These are phyloP conservation scores for Jacana jacana DNA, from an alignment of 2,113 vertebrate species.

Conservation along the genomic window DNA sequence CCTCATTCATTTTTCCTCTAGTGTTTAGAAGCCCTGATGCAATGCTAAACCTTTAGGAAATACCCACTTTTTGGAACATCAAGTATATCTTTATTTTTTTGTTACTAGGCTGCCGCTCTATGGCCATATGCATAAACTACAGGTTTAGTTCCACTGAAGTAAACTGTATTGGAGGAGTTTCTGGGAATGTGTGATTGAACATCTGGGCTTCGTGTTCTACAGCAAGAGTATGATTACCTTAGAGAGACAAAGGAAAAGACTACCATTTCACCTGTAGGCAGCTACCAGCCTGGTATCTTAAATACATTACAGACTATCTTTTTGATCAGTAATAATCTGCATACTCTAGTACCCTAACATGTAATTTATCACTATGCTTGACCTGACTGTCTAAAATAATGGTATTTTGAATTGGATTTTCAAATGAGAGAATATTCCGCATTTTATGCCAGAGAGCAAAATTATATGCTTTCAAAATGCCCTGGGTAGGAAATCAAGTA, in stretches of 20 bases:
- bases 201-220: background rate
- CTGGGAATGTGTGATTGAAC: background rate
- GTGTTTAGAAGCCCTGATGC: background rate
- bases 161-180: background rate
- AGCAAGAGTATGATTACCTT: background rate
- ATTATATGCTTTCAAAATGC: background rate
- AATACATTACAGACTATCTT: background rate
- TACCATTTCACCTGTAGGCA: background rate
- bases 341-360: background rate
- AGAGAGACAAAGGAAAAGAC: background rate
- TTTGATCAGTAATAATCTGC: background rate
- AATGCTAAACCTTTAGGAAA: slow-evolving; percentile 21
- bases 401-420: background rate
- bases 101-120: slow-evolving; percentile 40
- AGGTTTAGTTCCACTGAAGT: background rate
- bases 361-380: background rate
- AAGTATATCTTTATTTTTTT: background rate
- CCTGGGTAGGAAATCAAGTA: background rate
- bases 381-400: background rate
- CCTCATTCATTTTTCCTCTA: slow-evolving; percentile 6
- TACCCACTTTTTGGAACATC: background rate
- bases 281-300: background rate
- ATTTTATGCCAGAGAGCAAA: background rate
- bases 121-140: slow-evolving; percentile 11
- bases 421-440: background rate